Evolutionary conservation across 1,140 invertebrate species (phyloP).

Genomic region (Vanessa atalanta): DNA sequence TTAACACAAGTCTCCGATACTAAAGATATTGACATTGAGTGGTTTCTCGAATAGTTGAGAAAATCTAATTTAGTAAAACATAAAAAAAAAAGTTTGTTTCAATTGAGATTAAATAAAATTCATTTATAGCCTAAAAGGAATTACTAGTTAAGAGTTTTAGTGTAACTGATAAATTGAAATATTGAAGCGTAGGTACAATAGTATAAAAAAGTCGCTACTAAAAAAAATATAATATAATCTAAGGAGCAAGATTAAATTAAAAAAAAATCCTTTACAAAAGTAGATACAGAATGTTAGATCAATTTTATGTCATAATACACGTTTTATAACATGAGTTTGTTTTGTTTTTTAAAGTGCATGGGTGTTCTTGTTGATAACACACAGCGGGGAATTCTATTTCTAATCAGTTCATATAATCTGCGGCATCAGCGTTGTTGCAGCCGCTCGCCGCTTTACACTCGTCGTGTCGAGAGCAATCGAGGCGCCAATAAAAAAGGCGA

Average conservation of each 20-base stretch:
- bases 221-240: too few species aligned
- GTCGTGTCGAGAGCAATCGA: slow-evolving; percentile 78
- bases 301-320: too few species aligned
- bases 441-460: slow-evolving; percentile 59
- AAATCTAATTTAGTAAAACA: slow-evolving; percentile 1
- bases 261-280: too few species aligned
- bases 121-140: too few species aligned
- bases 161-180: too few species aligned
- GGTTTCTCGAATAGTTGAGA: slow-evolving; percentile 15
- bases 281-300: too few species aligned
- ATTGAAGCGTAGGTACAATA: too few species aligned
- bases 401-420: slow-evolving; percentile 74
- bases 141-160: too few species aligned
- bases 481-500: slow-evolving; percentile 80
- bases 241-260: too few species aligned
- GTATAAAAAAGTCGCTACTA: too few species aligned
- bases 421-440: slow-evolving; percentile 64
- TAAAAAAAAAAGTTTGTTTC: slow-evolving; percentile 1
- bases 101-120: not conserved
- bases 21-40: slow-evolving; percentile 41
- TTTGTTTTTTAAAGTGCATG: slow-evolving; percentile 22
- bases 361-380: slow-evolving; percentile 47
- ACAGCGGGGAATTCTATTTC: slow-evolving; percentile 61
- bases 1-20: slow-evolving; percentile 52
- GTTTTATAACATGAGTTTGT: not conserved